These are phyloP conservation scores for Resseliella maxima DNA, from an alignment of 2,888 invertebrate species.

Conservation along the genomic window DNA sequence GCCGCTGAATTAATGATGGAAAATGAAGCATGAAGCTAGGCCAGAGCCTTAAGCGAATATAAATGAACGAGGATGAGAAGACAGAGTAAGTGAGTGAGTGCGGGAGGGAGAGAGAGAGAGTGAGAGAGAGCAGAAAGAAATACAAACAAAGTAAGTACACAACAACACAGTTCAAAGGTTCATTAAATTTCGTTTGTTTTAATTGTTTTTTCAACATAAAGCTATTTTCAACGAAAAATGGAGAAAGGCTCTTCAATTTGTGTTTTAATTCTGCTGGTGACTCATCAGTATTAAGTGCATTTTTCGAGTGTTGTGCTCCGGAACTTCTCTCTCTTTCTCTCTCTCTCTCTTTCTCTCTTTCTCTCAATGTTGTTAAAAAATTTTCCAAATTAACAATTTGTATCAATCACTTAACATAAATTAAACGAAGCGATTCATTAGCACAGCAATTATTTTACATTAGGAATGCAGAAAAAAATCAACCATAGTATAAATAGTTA, in stretches of 20 bases:
- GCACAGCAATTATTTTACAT: not conserved
- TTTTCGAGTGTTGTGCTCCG: not conserved
- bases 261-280: not conserved
- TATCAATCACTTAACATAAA: slow-evolving; percentile 35
- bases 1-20: not conserved
- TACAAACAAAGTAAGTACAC: not conserved
- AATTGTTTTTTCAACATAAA: not conserved
- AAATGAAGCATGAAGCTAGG: no score
- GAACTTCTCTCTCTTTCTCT: not conserved
- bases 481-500: not conserved
- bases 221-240: not conserved
- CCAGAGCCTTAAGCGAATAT: not conserved
- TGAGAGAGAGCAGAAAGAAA: not conserved
- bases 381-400: not conserved
- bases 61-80: not conserved
- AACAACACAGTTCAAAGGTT: not conserved
- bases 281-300: no score
- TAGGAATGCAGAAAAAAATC: not conserved
- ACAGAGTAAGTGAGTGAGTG: no score
- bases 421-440: slow-evolving; percentile 5
- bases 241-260: not conserved
- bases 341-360: no score
- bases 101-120: no score
- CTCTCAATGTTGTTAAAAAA: not conserved
- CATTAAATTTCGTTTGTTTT: not conserved